phyloP scores from a whole-genome alignment of 2,888 invertebrate species.

The Stomorhina lunata region DNA sequence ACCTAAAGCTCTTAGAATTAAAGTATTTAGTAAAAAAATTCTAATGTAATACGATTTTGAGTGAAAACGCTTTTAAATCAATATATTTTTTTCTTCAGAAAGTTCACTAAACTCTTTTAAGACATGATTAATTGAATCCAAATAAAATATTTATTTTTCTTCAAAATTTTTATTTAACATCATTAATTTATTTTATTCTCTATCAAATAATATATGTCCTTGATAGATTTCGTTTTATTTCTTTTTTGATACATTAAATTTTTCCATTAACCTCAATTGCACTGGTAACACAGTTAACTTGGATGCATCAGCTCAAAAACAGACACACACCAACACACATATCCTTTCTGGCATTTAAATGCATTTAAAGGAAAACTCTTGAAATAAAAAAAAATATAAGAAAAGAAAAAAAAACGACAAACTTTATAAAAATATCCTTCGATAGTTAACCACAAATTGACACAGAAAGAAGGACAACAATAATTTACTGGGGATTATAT shows the following conservation, averaged over 20 bases:
- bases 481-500: slow-evolving; percentile 23
- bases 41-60: too few species aligned
- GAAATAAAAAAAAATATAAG: neutral
- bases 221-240: slow-evolving; percentile 6
- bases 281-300: slow-evolving; percentile 10
- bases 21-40: too few species aligned
- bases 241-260: neutral
- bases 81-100: too few species aligned
- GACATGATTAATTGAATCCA: neutral
- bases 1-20: too few species aligned
- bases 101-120: too few species aligned
- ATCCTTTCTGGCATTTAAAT: neutral
- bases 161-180: neutral
- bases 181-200: neutral
- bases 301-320: neutral
- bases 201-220: neutral
- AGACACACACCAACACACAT: neutral
- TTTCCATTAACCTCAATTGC: slow-evolving; percentile 21
- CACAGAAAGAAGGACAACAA: slow-evolving; percentile 36
- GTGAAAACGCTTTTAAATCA: too few species aligned
- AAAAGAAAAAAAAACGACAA: neutral
- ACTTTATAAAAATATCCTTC: neutral
- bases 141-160: neutral
- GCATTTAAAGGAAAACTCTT: neutral
- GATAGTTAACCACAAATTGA: slow-evolving; percentile 53